Evolutionary conservation across 1,140 invertebrate species (phyloP), one percentile per base, ranked within the genome.

Genomic region (Papilio helenus): DNA sequence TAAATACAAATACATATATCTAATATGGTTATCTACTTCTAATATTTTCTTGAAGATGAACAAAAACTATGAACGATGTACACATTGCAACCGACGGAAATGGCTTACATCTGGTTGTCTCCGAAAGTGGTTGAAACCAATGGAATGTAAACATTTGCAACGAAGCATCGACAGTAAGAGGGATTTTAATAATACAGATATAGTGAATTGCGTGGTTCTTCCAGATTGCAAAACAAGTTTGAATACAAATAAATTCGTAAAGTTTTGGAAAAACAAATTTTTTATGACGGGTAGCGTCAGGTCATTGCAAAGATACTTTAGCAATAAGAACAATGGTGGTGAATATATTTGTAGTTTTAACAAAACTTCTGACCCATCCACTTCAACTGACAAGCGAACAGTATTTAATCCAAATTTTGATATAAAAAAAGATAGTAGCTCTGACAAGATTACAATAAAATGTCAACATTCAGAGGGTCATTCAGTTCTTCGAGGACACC

Each of bases 61-160:
- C 80, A 93, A 93, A 84, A 94, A 92, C 79, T 93, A 93, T 79
- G 93, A 94, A 84, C 87, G 93, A 80, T 94, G 93, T 84, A 88
- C 91, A 68, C 88, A 92, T 88, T 94, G 93, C 74, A 94, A 92
- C 84, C 89, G 93, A 73, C 90, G 91, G 72, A 94, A 93, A 86
- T 93, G 92, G 91, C 89, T 94, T 72, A 86, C 91, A 79, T 89
- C 91, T 79, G 92, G 91, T 65, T 94, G 93, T 81, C 90, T 94
- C 74, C 89, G 93, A 73, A 94, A 93, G 83, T 94, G 93, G 93
- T 86, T 94, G 79, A 94, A 94, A 85, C 93, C 92, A 76, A 85
- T 93, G 87, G 93, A 94, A 92, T 94, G 93, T 92, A 94, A 94
- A 93, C 93, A 94, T 88, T 88, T 93, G 79, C 92, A 92, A 86